These are phyloP conservation scores for Phalacrocorax brasilianus DNA, from an alignment of 2,113 vertebrate species.

Conservation along the genomic window DNA sequence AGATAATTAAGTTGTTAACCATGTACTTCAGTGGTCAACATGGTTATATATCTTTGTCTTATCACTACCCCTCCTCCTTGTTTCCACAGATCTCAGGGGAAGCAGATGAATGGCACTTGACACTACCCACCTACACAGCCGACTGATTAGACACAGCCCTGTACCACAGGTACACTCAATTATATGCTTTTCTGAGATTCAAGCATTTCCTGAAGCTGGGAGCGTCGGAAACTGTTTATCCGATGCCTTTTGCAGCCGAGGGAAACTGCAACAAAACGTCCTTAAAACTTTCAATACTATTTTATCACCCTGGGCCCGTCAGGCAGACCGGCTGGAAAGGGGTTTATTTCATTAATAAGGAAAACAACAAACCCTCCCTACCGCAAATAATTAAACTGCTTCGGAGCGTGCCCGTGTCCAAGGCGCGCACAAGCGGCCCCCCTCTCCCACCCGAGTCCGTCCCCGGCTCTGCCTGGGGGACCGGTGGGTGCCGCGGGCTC, in stretches of 20 bases:
- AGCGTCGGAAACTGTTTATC: constrained; percentile 36
- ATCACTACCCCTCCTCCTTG: constrained; percentile 66
- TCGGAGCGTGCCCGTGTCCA: fast-evolving
- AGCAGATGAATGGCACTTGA: constrained; percentile 78
- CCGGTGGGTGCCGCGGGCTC: fast-evolving
- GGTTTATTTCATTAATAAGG: background rate
- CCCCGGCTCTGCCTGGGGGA: fast-evolving
- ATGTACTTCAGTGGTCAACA: constrained; percentile 77
- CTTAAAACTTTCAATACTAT: background rate
- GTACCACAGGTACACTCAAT: constrained; percentile 74
- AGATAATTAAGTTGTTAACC: constrained; percentile 82
- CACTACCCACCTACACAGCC: constrained; percentile 67
- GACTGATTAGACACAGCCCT: constrained; percentile 75
- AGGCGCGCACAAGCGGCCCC: fast-evolving
- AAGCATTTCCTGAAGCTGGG: constrained; percentile 48
- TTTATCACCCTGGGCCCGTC: background rate
- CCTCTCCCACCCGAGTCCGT: fast-evolving
- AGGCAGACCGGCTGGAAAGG: background rate
- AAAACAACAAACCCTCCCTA: background rate
- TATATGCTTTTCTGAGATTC: constrained; percentile 55
- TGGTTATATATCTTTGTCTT: constrained; percentile 75
- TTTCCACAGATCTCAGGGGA: constrained; percentile 72
- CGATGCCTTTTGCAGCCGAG: background rate
- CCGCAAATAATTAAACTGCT: background rate
- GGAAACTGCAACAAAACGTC: background rate